Evolutionary conservation across 2,888 invertebrate genomes (phyloP), one percentile per base, ranked within the genome.

Genomic region (Eristalinus sepulchralis): DNA sequence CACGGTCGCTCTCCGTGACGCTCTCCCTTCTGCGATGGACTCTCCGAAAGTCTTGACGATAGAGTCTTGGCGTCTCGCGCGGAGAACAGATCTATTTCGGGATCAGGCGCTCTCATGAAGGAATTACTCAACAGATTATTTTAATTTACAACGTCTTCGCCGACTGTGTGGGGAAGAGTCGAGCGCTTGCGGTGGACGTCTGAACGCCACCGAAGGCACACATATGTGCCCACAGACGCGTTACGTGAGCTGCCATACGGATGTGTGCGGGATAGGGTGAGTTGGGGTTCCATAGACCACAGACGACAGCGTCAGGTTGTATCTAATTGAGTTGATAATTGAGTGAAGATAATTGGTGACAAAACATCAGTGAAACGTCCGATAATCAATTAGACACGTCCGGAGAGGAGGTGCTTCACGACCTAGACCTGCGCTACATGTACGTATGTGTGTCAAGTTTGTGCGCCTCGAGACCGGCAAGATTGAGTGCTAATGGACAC

Each of bases 121-220:
- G 47, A 67, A 64, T 75, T 86, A 55, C 78, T 83, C 85, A 86
- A 78, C 59, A 60, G 73, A 83, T 83, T 71, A 73, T 78, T 70
- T 75, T 66, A 67, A 75, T 81, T 75, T 24, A 81, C 63, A 75
- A 59, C 63, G 55, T 68, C 39, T 62, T 63, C 55, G 80, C 60
- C 47, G 63, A 75, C 67, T 75, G 75, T 62, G 27, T 5, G 27
- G 67, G 67, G 71, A 59, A 59, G 57, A 64, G 39, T 53, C 67
- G 67, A 60, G 66, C 53, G 72, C 57, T 9, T 36, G 63, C 2
- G 24, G 27, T 27, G 60, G 27, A 22, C 31, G 1, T 27, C 59
- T 6, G 31, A 60, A 17, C 8, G 13, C 60, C 8, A 5, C 27
- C 10, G 31, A 31, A 60, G 27, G 27, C 31, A n/a, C 31, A 24